Evolutionary conservation across 2,888 invertebrate genomes (phyloP).

Genomic region (Cerastoderma edule): DNA sequence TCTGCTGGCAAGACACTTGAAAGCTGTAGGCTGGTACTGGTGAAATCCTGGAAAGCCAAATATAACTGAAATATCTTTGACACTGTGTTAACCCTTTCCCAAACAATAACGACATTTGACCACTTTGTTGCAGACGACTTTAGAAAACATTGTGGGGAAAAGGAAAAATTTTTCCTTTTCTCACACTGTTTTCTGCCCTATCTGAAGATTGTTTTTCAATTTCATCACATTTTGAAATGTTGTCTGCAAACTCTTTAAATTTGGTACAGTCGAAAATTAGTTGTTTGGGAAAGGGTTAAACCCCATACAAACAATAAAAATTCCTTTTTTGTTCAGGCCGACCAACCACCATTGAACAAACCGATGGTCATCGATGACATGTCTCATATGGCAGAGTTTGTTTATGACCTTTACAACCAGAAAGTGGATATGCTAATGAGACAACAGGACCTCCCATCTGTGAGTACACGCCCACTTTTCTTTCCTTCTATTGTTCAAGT

Average conservation of each 20-base stretch:
- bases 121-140: too few species aligned
- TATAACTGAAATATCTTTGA: too few species aligned
- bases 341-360: slow-evolving; percentile 63
- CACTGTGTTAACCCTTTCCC: too few species aligned
- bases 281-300: not conserved
- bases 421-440: slow-evolving; percentile 74
- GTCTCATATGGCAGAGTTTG: slow-evolving; percentile 97
- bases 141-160: not conserved
- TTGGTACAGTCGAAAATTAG: not conserved
- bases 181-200: too few species aligned
- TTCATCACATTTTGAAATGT: too few species aligned
- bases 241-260: not conserved
- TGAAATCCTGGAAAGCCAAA: too few species aligned
- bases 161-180: not conserved
- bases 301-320: not conserved
- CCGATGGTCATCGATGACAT: slow-evolving; percentile 91
- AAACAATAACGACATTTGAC: too few species aligned
- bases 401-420: slow-evolving; percentile 92
- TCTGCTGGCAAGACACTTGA: too few species aligned
- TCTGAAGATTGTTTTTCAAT: not conserved
- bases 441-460: slow-evolving; percentile 68
- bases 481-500: not conserved
- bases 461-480: slow-evolving; percentile 32
- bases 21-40: too few species aligned
- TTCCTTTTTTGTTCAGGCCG: not conserved